A percentile compares a stretch with the other conserved stretches of the same genome.
phyloP scores from a whole-genome alignment of 2,113 vertebrate genomes.

The Centropus unirufus region DNA sequence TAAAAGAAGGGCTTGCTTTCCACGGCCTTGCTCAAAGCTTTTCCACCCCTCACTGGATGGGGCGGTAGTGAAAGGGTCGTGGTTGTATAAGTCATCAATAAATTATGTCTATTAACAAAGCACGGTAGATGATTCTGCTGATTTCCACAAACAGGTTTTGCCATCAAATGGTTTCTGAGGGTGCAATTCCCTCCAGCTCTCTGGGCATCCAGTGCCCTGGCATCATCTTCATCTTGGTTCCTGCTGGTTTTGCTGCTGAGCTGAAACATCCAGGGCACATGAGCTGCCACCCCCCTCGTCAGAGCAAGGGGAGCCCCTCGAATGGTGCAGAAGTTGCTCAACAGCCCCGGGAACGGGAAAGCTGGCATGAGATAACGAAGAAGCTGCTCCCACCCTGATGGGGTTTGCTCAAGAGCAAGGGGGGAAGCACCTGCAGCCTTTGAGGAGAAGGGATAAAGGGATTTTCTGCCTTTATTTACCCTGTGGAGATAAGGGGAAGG shows the following conservation, averaged over 20 bases:
- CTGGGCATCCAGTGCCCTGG: background rate
- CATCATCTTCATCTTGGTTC: too few species aligned
- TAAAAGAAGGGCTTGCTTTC: too few species aligned
- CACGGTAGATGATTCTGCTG: background rate
- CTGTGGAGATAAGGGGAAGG: background rate
- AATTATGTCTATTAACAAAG: background rate
- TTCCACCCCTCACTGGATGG: background rate
- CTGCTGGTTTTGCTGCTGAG: background rate
- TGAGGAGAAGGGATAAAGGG: background rate
- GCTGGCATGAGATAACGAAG: accelerated
- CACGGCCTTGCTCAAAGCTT: background rate
- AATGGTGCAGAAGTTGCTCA: accelerated
- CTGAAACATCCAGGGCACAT: background rate
- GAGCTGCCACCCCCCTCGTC: background rate
- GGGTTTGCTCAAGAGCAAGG: background rate
- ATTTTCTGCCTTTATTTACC: background rate
- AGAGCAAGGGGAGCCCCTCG: background rate
- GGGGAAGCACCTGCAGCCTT: background rate
- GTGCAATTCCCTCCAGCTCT: background rate
- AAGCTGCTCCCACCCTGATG: background rate
- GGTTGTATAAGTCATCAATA: background rate
- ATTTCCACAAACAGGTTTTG: background rate
- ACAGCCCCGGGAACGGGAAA: background rate
- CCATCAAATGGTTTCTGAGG: background rate
- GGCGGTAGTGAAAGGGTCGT: background rate